Evolutionary conservation across 2,113 vertebrate species (phyloP).

Genomic region (Columba janthina): DNA sequence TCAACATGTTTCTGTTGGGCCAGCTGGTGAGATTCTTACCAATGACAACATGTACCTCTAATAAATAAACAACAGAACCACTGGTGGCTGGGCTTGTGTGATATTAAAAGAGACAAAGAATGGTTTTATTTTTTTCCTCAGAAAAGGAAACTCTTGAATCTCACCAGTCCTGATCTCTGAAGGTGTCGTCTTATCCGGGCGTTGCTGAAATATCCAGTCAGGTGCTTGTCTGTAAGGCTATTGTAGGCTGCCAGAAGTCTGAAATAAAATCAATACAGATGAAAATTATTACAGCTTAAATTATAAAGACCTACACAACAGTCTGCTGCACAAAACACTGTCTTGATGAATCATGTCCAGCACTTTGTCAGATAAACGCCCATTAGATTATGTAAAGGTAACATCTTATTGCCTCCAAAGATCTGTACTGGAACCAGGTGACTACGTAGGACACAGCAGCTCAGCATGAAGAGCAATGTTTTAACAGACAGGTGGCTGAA

Average conservation of each 20-base stretch:
- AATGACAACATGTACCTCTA: too few species aligned
- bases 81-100: neutral
- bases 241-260: conserved; percentile 89
- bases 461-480: neutral
- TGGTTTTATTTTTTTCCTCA: neutral
- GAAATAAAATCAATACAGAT: conserved; percentile 7
- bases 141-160: neutral
- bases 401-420: neutral
- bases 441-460: neutral
- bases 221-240: conserved; percentile 93
- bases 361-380: neutral
- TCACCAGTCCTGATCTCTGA: conserved; percentile 90
- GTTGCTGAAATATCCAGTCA: conserved; percentile 91
- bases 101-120: neutral
- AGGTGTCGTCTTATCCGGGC: conserved; percentile 87
- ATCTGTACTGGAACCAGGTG: accelerated
- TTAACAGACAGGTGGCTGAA: too few species aligned
- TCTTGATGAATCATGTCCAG: neutral
- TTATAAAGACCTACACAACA: neutral
- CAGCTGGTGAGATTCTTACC: too few species aligned
- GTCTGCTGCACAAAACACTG: neutral
- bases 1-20: too few species aligned
- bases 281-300: neutral
- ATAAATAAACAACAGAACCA: too few species aligned
- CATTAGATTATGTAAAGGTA: neutral